Percentiles rank a stretch among this genome's conserved stretches.
These are phyloP conservation scores for Cephus rjabovi DNA, from an alignment of 2,888 invertebrate species.

Conservation along the genomic window DNA sequence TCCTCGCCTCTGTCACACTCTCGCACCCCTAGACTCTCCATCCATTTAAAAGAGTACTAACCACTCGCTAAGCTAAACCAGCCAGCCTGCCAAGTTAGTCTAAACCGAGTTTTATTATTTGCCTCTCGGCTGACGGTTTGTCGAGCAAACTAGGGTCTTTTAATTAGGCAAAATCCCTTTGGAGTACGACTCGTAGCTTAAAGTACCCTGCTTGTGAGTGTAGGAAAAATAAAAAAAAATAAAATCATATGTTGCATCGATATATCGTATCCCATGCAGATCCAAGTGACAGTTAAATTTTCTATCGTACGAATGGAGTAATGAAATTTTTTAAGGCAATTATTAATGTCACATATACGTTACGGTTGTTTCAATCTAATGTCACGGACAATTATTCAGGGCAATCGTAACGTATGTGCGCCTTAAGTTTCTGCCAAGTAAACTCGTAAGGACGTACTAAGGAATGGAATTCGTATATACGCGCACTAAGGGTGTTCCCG, in stretches of 20 bases:
- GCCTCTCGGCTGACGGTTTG: not conserved
- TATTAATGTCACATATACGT: not conserved
- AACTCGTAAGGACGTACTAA: conserved; percentile 15
- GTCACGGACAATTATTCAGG: not conserved
- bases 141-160: not conserved
- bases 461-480: conserved; percentile 47
- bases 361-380: not conserved
- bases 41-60: not conserved
- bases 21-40: not conserved
- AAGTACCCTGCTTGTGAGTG: not conserved
- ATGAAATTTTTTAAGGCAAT: not conserved
- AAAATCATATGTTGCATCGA: not conserved
- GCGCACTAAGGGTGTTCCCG: conserved; percentile 49
- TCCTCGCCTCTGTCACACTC: not conserved
- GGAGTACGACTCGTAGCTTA: not conserved
- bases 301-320: no score
- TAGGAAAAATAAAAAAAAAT: not conserved
- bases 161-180: not conserved
- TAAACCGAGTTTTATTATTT: conserved; percentile 32
- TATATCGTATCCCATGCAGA: not conserved
- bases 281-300: not conserved
- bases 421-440: not conserved
- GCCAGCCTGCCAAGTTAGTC: not conserved
- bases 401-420: not conserved
- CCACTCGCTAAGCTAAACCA: not conserved